Evolutionary conservation across 2,797 vertebrate species (phyloP).

Genomic region (Chelmon rostratus): DNA sequence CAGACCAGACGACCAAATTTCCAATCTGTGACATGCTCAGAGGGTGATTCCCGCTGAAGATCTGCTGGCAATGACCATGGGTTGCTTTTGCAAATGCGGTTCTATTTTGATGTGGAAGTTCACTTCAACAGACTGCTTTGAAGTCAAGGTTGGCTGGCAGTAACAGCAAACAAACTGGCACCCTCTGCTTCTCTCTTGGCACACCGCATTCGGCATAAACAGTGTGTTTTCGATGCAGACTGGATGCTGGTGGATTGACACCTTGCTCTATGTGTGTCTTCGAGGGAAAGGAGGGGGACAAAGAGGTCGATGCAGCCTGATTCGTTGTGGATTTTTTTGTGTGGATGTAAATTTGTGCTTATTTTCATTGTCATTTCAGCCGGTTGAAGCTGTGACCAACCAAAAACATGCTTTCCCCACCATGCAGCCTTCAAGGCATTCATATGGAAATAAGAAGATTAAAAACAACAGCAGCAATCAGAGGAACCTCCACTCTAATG

Average conservation of each 20-base stretch:
- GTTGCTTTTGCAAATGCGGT: slow-evolving; percentile 31
- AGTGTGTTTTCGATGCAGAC: slow-evolving; percentile 44
- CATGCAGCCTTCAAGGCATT: slow-evolving; percentile 49
- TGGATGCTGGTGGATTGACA: slow-evolving; percentile 30
- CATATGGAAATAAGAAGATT: slow-evolving; percentile 65
- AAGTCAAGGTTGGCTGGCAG: slow-evolving; percentile 62
- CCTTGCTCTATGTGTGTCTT: slow-evolving; percentile 21
- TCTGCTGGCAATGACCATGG: slow-evolving; percentile 10
- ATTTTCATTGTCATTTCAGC: slow-evolving; percentile 1
- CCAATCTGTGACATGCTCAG: slow-evolving; percentile 15
- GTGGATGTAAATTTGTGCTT: slow-evolving; percentile 4
- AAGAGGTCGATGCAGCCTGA: slow-evolving; percentile 7
- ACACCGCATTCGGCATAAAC: slow-evolving; percentile 22
- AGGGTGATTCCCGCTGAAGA: slow-evolving; percentile 42
- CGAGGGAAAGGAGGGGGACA: neutral
- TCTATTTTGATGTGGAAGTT: slow-evolving; percentile 49
- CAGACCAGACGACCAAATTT: slow-evolving; percentile 13
- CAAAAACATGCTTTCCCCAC: slow-evolving; percentile 11
- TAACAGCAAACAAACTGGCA: slow-evolving; percentile 41
- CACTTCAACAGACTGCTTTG: slow-evolving; percentile 56
- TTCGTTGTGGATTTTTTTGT: slow-evolving; percentile 11
- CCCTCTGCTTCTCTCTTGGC: slow-evolving; percentile 48
- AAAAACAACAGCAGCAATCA: slow-evolving; percentile 64
- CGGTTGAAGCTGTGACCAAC: neutral
- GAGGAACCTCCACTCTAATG: slow-evolving; percentile 43